Evolutionary conservation across 2,113 vertebrate genomes (phyloP).

Genomic region (Pygoscelis antarcticus): DNA sequence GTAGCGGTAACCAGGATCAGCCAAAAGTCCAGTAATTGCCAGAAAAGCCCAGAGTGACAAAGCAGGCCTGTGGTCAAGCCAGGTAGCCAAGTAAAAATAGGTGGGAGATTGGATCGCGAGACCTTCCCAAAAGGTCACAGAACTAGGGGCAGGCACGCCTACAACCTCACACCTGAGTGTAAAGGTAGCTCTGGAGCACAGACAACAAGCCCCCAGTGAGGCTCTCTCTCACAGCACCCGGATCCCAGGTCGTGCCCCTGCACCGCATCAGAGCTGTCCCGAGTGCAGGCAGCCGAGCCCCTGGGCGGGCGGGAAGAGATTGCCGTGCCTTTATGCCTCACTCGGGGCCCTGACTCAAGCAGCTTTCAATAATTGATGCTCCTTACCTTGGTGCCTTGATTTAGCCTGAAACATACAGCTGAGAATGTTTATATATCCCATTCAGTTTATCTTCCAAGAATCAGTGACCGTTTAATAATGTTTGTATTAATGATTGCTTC

Average conservation of each 20-base stretch:
- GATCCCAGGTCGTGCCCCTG: too few relatives aligned
- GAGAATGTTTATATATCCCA: neutral
- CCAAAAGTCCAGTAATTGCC: neutral
- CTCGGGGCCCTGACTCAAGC: fast-evolving
- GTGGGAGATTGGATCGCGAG: fast-evolving
- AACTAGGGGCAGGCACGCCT: neutral
- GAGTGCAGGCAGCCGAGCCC: neutral
- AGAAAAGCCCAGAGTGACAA: neutral
- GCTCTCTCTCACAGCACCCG: neutral
- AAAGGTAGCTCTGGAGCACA: neutral
- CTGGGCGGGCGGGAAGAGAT: fast-evolving
- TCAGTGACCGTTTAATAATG: neutral
- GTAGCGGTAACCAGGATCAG: neutral
- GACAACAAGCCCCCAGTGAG: neutral
- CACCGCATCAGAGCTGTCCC: fast-evolving
- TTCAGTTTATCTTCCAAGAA: neutral
- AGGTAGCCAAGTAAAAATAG: neutral
- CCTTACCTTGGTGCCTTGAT: neutral
- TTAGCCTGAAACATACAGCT: neutral
- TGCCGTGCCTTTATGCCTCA: neutral
- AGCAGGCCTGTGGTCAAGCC: neutral
- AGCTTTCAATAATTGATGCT: neutral
- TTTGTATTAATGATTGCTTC: neutral
- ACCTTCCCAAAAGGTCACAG: neutral
- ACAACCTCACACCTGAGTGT: neutral